Evolutionary conservation across 2,888 invertebrate species (phyloP), one percentile per base, ranked within the genome.

Genomic region (Dynastes tityus): DNA sequence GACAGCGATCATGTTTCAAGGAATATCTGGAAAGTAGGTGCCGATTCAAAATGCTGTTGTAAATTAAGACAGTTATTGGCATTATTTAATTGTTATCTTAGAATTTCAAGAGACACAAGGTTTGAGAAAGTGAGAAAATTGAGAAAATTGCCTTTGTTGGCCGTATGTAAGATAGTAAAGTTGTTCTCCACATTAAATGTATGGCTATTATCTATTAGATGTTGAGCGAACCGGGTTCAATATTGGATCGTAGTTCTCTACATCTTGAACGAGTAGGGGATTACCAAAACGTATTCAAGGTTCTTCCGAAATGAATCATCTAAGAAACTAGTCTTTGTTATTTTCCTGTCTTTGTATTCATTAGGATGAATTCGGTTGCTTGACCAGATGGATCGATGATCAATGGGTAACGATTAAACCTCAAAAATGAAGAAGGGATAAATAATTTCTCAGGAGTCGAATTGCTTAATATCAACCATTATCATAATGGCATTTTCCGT

Each of bases 301-400:
- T 99, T 99, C 91, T 99, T 99, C 76, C 99, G 93, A 93, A 99
- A 99, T 0, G 99, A 97, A 89, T 99, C 99, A 88, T 99, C 99
- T 84, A 99, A 90, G 94, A 99, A 99, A 84, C 98, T 97, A 0
- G 98, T 99, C 89, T 98, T 98, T 0, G 98, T 98, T 84, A 99
- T 98, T 89, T 98, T 98, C 85, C 96, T 95, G 83, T 97, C 97
- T 83, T 96, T 96, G 90, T 97, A 99, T 90, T 99, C 98, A 86
- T 98, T 97, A 93, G 94, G 86, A 99, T 95, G 90, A 98, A 99
- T 86, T 98, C 98, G 0, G 99, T 98, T 0, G 99, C 99, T 90
- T 99, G 99, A 0, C 99, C 99, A 1, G 98, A 98, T 6, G 99
- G 99, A 91, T 99, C 99, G 86, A 99, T 99, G 84, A 99, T 99